These are phyloP conservation scores for Epinephelus moara DNA, from an alignment of 2,113 vertebrate genomes.

Conservation along the genomic window DNA sequence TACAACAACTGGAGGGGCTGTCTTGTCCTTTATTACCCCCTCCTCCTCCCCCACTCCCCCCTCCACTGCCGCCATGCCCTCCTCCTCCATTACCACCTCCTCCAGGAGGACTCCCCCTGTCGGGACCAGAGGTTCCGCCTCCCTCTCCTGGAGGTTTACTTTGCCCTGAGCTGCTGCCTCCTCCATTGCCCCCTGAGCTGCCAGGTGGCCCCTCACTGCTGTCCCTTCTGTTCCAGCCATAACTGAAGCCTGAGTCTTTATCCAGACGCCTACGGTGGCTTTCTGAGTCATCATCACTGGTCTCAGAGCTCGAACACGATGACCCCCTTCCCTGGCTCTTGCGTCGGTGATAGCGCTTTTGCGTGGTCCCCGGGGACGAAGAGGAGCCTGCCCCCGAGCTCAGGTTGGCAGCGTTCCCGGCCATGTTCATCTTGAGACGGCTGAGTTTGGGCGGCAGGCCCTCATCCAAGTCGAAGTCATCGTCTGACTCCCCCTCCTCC, in stretches of 20 bases:
- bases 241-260: conserved; percentile 91
- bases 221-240: conserved; percentile 93
- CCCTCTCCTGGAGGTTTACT: conserved; percentile 85
- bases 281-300: conserved; percentile 96
- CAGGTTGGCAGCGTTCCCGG: neutral
- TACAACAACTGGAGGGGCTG: conserved; percentile 86
- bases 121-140: conserved; percentile 84
- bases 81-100: conserved; percentile 84
- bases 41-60: conserved; percentile 81
- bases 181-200: conserved; percentile 87
- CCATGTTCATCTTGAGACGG: conserved; percentile 95
- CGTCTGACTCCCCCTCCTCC: conserved; percentile 96
- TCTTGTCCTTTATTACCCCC: conserved; percentile 85
- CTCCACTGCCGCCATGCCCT: conserved; percentile 81
- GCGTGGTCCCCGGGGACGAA: conserved; percentile 90
- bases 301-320: conserved; percentile 97
- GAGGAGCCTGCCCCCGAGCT: conserved; percentile 24
- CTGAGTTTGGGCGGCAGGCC: conserved; percentile 96
- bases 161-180: conserved; percentile 85
- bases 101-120: conserved; percentile 85
- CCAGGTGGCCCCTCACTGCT: conserved; percentile 95
- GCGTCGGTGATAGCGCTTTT: conserved; percentile 93
- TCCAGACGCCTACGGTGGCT: conserved; percentile 92
- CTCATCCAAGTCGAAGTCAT: conserved; percentile 96
- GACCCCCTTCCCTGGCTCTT: conserved; percentile 97